Evolutionary conservation across 1,140 invertebrate genomes (phyloP), one percentile per base, ranked within the genome.

Genomic region (Pteromalus puparum): DNA sequence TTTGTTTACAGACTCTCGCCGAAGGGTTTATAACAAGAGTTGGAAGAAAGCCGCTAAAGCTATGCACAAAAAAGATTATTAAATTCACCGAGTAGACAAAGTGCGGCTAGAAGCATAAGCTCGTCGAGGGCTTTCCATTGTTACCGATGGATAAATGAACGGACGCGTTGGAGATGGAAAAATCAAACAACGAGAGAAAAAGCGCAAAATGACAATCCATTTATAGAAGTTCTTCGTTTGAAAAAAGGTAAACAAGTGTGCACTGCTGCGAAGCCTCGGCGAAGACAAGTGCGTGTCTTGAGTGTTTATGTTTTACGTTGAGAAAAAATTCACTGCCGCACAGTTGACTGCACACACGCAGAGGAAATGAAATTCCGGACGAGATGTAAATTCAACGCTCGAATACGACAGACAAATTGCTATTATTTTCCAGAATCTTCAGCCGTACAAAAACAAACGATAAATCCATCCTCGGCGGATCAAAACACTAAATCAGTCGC

Each of bases 1-100:
- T 42, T 75, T 48, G 42, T 65, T 18, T 4, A 61, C 53, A 67
- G 26, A 28, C 34, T 74, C n/a, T 65, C 46, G 21, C 28, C 26
- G 21, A 15, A 15, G n/a, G 18, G 24, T 21, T 67, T 82, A 75
- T 34, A 70, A 70, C 38, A 21, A 82, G 28, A 72, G n/a, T 65
- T 77, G 26, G 18, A 83, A 46, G 24, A 42, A 82, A 82, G 53
- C 10, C 24, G 70, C 53, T 7, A 24, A 68, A 82, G 38, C 38
- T 73, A 61, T 78, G 75, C 28, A 65, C 48, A 84, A 79, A 84
- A 84, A 79, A 73, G 82, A 84, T 84, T 73, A 79, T 83, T 78
- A 76, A 79, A 79, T 84, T 67, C 38, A 79, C n/a, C 76, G 68
- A 79, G n/a, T n/a, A n/a, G 68, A 84, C 76, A 83, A 84, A 84